A percentile compares a stretch with the other conserved stretches of the same genome.
phyloP scores from a whole-genome alignment of 1,140 invertebrate species.

The Drosophila equinoxialis region DNA sequence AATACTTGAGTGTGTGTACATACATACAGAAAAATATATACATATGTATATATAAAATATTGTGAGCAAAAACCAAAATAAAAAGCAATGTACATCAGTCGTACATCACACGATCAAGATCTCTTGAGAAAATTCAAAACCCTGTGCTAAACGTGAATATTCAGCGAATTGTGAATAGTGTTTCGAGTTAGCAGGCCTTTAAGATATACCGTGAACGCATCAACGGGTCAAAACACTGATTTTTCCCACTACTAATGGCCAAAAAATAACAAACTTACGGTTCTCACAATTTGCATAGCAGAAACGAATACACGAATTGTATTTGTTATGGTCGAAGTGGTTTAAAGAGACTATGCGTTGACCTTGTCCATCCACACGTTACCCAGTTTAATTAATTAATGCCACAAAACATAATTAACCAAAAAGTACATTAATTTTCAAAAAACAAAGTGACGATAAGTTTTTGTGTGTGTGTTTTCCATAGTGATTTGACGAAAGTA shows the following conservation, averaged over 20 bases:
- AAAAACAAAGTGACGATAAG: not conserved
- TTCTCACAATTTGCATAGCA: slow-evolving; percentile 11
- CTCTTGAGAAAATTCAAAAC: not conserved
- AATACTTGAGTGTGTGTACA: not conserved
- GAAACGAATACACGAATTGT: slow-evolving; percentile 1
- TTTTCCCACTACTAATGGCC: not conserved
- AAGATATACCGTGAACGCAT: not conserved
- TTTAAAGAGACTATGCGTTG: slow-evolving; percentile 12
- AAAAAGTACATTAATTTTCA: slow-evolving; percentile 5
- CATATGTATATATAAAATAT: not conserved
- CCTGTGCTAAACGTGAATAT: not conserved
- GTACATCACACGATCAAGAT: not conserved
- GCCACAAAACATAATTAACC: slow-evolving; percentile 1
- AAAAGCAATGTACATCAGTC: not conserved
- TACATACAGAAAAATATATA: not conserved
- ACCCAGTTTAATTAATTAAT: slow-evolving; percentile 12
- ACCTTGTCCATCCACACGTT: slow-evolving; percentile 9
- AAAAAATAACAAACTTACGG: not conserved
- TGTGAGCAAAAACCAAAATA: not conserved
- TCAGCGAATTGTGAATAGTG: not conserved
- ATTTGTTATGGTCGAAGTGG: slow-evolving; percentile 1
- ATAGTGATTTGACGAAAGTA: not conserved
- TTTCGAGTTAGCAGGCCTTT: slow-evolving; percentile 6
- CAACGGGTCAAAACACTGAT: slow-evolving; percentile 5
- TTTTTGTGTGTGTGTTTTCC: not conserved